Conservation (phyloP, 2,888 invertebrate species). For the Gnatocerus cornutus region DNA sequence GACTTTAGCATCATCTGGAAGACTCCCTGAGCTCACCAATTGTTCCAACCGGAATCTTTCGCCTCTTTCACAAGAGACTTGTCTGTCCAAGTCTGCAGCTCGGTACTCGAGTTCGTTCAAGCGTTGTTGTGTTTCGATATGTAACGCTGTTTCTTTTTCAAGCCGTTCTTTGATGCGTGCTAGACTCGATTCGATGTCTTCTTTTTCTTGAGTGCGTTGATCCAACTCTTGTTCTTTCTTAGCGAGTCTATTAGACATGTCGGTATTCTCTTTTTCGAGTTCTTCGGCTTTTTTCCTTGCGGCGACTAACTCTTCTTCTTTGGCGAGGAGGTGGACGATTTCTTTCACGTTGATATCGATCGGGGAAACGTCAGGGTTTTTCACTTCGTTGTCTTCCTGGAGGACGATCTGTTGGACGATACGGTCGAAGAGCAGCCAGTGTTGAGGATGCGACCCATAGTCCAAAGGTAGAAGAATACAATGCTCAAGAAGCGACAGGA, state of each 20-base stretch:
- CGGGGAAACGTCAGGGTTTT: constrained; percentile 90
- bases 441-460: constrained; percentile 89
- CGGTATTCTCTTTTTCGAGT: constrained; percentile 90
- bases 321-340: constrained; percentile 91
- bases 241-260: constrained; percentile 88
- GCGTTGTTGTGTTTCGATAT: constrained; percentile 87
- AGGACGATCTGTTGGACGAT: constrained; percentile 95
- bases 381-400: constrained; percentile 77
- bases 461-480: constrained; percentile 89
- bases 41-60: constrained; percentile 89
- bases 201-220: constrained; percentile 91
- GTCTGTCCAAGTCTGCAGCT: constrained; percentile 72
- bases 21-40: constrained; percentile 90
- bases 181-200: constrained; percentile 90
- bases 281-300: constrained; percentile 91
- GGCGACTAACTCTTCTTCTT: constrained; percentile 93
- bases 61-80: constrained; percentile 83
- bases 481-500: constrained; percentile 92
- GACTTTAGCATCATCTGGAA: constrained; percentile 95
- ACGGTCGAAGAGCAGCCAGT: constrained; percentile 95
- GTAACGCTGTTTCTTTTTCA: constrained; percentile 91
- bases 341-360: constrained; percentile 93
- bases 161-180: constrained; percentile 87
- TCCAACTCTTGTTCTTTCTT: constrained; percentile 96
- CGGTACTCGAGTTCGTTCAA: constrained; percentile 75